Evolutionary conservation across 2,888 invertebrate genomes (phyloP).

Genomic region (Drosophila cognata): DNA sequence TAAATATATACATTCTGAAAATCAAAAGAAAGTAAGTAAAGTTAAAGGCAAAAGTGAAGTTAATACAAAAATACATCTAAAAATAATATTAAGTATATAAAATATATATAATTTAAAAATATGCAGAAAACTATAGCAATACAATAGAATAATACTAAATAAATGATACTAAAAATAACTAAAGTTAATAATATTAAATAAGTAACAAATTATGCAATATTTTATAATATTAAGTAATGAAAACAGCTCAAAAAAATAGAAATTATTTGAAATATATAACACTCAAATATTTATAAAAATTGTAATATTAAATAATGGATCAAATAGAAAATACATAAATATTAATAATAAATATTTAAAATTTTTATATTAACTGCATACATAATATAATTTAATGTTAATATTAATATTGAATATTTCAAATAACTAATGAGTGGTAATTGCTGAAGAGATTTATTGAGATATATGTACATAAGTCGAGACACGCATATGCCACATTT

Average conservation of each 20-base stretch:
- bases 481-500: background rate
- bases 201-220: no score
- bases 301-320: background rate
- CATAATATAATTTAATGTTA: background rate
- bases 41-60: no score
- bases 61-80: background rate
- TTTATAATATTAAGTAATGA: no score
- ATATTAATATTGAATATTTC: background rate
- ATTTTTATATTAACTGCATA: rapidly evolving
- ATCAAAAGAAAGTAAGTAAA: background rate
- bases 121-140: background rate
- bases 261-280: background rate
- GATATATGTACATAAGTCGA: background rate
- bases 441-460: background rate
- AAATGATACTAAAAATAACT: no score
- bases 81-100: no score
- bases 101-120: no score
- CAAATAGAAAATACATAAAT: background rate
- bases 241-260: no score
- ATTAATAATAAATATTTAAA: background rate
- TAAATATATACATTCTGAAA: no score
- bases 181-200: no score
- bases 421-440: background rate
- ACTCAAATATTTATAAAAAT: background rate
- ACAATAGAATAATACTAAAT: background rate